Base-by-base conservation (phyloP, 2,888 invertebrate genomes). In the Odontocolon sp. region DNA sequence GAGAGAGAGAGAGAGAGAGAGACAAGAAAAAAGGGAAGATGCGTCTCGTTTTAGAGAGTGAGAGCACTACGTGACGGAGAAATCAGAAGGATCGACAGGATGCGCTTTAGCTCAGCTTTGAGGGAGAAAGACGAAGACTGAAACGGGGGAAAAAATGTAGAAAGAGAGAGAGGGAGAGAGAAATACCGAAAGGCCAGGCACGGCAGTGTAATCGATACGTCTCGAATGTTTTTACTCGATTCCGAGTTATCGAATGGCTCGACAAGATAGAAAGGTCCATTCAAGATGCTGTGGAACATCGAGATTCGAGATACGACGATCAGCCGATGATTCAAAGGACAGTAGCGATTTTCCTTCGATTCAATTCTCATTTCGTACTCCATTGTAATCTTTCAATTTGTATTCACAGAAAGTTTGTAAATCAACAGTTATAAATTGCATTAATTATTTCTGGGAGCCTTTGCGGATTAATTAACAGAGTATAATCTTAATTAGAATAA, bases 151-250 rank as follows among this genome's bases (percentile, higher is more conserved):
- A n/a, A 36, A 21, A 52, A n/a, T 4, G 1, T 9, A 54, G 11
- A 47, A 21, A 54, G 21, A 21, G 3, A 23, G 4, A 11, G 26
- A 23, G 26, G 3, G n/a, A 36, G 3, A 11, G 18, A 42, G n/a
- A n/a, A 18, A 40, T n/a, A 31, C n/a, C 2, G 18, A n/a, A 57
- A 36, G 21, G 5, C 36, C 42, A 11, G 36, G 14, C 50, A 57
- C 50, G 14, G 40, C 40, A 23, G 66, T 59, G 76, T 76, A 66
- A 76, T 76, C 76, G 70, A 76, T 71, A 66, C 66, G 76, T 71
- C 54, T 66, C 70, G 76, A 63, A 54, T 71, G 76, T 76, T 76
- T 76, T 66, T 59, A 54, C 70, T 42, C 26, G 70, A 61, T 69
- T 69, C 31, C 36, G 36, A 74, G 74, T 68, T 74, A 68, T 74